Evolutionary conservation across 92 coral and sea anemone genomes (phyloP).

Genomic region (Scolanthus callimorphus): DNA sequence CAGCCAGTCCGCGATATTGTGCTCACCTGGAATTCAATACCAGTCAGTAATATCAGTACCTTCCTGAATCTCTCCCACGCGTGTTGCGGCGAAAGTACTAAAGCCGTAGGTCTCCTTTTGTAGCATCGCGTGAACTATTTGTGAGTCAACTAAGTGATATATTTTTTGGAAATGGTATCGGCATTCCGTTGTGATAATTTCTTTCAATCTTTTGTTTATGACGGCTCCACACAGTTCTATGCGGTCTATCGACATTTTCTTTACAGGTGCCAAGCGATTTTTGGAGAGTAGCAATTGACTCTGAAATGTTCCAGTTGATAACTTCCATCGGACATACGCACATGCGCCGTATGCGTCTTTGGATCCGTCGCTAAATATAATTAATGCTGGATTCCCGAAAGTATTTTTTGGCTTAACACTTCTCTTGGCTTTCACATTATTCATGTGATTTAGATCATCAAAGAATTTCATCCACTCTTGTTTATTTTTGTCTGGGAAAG

Average conservation of each 20-base stretch:
- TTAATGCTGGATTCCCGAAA: conserved; percentile 36
- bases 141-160: conserved; percentile 43
- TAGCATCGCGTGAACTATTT: conserved; percentile 52
- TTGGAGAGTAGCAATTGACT: conserved; percentile 25
- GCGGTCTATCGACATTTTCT: conserved; percentile 42
- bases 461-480: conserved; percentile 44
- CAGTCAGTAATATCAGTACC: conserved; percentile 28
- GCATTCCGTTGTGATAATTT: conserved; percentile 21
- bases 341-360: conserved; percentile 53
- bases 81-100: too few relatives aligned
- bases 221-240: too few relatives aligned
- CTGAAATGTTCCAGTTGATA: conserved; percentile 18
- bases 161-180: conserved; percentile 18
- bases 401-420: conserved; percentile 43
- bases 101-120: too few relatives aligned
- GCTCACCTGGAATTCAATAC: conserved; percentile 40
- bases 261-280: conserved; percentile 46
- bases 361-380: conserved; percentile 59
- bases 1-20: conserved; percentile 45
- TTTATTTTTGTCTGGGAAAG: conserved; percentile 27
- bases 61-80: too few relatives aligned
- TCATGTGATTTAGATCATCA: conserved; percentile 39
- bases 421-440: conserved; percentile 31
- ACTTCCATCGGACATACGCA: conserved; percentile 46
- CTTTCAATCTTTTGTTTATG: conserved; percentile 17